Evolutionary conservation across 2,797 vertebrate species (phyloP), one percentile per base, ranked within the genome.

Genomic region (Vireo griseus): DNA sequence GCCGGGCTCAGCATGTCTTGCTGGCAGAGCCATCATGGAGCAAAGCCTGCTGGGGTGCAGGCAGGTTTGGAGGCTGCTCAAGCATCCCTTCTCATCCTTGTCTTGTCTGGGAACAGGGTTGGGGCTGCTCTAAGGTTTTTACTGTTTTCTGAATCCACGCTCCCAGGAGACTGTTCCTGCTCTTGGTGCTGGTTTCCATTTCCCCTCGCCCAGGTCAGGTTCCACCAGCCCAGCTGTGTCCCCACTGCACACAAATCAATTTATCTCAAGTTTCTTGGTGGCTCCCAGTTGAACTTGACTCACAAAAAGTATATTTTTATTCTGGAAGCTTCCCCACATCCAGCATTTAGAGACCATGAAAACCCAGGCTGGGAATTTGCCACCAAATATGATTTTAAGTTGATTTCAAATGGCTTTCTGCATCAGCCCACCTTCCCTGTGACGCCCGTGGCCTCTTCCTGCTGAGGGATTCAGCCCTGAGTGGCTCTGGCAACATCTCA

Each of bases 131-230:
- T 5, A 4, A 42, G 35, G 0, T 65, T 72, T 75, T 45, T 24
- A 0, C 3, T 10, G 4, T 7, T 86, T 68, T 58, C 7, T 29
- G 5, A 18, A 6, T 45, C 13, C 9, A 0, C 10, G 1, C 0
- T 10, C 5, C 7, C 1, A 5, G 15, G 39, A 68, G 18, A 16
- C 13, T 0, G 0, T 74, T 80, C 25, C 28, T 28, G 21, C 47
- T 65, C 47, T 59, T 24, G 47, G n/a, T 6, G 54, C 52, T 37
- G 44, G 5, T 62, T 71, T 57, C 42, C 44, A 3, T n/a, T 42
- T 75, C 55, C 13, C 33, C 16, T 52, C 1, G 0, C 6, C 25
- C 35, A 37, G 50, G 9, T 17, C 26, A 11, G 40, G 21, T 37
- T 40, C 62, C 33, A 4, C 9, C 3, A 6, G 9, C 35, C 33